Conservation (phyloP, 2,888 invertebrate genomes). For the Metacarcinus magister region DNA sequence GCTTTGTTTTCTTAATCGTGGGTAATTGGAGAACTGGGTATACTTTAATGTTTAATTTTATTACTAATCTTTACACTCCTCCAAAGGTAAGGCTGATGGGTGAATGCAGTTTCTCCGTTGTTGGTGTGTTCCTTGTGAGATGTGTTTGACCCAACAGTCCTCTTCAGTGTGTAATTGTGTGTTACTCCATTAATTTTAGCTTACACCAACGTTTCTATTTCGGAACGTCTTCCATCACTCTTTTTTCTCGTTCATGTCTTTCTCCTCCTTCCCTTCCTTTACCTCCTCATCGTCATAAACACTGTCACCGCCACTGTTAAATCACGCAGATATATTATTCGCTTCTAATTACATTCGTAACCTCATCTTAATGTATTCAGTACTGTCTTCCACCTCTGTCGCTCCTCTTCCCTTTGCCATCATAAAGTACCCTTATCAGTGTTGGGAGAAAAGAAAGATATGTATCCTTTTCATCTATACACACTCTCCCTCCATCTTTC, state of each 20-base stretch:
- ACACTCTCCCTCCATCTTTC: neutral
- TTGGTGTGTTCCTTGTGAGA: neutral
- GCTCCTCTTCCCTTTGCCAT: constrained; percentile 1
- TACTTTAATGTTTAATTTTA: neutral
- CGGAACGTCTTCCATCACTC: neutral
- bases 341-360: constrained; percentile 6
- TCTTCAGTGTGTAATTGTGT: neutral
- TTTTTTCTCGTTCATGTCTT: neutral
- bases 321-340: neutral
- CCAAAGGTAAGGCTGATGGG: neutral
- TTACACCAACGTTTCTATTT: neutral
- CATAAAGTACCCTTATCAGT: neutral
- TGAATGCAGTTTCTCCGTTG: neutral
- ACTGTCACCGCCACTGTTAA: neutral
- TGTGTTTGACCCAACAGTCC: neutral
- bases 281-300: neutral
- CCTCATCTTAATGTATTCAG: neutral
- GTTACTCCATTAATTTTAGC: neutral
- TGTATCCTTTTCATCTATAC: neutral
- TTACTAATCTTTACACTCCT: neutral
- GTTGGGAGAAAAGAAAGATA: neutral
- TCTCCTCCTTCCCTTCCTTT: neutral
- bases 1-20: constrained; percentile 19
- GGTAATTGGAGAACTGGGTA: neutral
- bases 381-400: neutral